Conservation (phyloP, 2,797 vertebrate species). For the Pseudotriccus pelzelni region DNA sequence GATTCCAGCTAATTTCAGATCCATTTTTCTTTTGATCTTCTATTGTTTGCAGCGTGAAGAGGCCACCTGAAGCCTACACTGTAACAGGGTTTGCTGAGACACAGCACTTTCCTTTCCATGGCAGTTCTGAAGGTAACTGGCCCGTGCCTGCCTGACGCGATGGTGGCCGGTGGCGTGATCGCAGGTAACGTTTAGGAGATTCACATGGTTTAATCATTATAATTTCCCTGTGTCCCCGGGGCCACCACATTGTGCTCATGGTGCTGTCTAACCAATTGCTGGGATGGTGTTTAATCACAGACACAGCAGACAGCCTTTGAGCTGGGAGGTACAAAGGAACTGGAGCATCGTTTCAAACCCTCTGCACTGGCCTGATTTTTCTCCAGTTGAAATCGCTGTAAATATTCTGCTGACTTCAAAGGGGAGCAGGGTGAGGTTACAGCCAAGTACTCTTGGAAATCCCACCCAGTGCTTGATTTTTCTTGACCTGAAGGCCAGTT, state of each 20-base stretch:
- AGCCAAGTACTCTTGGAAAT: constrained; percentile 30
- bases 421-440: not conserved
- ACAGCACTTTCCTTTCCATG: not conserved
- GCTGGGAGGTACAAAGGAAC: not conserved
- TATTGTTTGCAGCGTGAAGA: not conserved
- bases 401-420: constrained; percentile 49
- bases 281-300: not conserved
- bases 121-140: not conserved
- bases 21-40: not conserved
- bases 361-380: not conserved
- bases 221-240: not conserved
- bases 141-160: not conserved
- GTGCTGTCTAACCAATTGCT: not conserved
- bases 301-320: not conserved
- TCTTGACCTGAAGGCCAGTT: constrained; percentile 15
- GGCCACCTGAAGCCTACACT: not conserved
- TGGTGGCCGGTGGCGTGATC: not conserved
- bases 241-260: not conserved
- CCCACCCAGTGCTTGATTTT: constrained; percentile 29
- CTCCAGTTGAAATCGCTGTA: not conserved
- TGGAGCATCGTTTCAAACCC: not conserved
- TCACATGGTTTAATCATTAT: not conserved
- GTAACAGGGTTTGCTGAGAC: not conserved
- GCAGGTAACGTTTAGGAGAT: not conserved
- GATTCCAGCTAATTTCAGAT: not conserved